A percentile compares a stretch with the other conserved stretches of the same genome.
Evolutionary conservation across 2,797 vertebrate genomes (phyloP).

Genomic region (Craterocephalus amniculus): DNA sequence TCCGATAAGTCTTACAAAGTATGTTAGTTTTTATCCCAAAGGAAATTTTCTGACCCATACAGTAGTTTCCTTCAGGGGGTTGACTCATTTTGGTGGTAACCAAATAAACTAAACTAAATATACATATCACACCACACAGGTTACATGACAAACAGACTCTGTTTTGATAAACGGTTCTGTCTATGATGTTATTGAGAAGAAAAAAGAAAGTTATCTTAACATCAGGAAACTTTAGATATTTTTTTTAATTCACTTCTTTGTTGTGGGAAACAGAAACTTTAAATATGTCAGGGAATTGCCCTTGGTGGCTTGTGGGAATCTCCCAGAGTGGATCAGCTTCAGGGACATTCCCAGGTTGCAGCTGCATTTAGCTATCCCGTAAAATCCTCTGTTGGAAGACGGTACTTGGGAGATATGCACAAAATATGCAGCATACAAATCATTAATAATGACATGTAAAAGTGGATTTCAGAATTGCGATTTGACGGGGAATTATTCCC

Average conservation of each 20-base stretch:
- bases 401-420: constrained; percentile 20
- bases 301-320: constrained; percentile 73
- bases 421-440: neutral
- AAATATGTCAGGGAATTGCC: constrained; percentile 71
- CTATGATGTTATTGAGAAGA: constrained; percentile 3
- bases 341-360: constrained; percentile 79
- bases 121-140: neutral
- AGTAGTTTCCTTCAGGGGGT: neutral
- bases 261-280: constrained; percentile 43
- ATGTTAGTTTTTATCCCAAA: too few species aligned
- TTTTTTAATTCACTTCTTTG: constrained; percentile 23
- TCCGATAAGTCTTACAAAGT: too few species aligned
- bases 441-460: neutral
- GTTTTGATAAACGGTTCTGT: constrained; percentile 14
- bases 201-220: constrained; percentile 18
- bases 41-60: neutral
- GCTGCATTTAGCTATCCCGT: constrained; percentile 62
- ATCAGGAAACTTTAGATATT: constrained; percentile 24
- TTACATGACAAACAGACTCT: neutral
- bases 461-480: constrained; percentile 8
- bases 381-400: constrained; percentile 49
- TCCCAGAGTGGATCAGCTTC: constrained; percentile 69
- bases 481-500: constrained; percentile 6
- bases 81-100: neutral
- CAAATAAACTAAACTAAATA: neutral